Conservation (phyloP, 1,140 invertebrate genomes). For the Mya arenaria region DNA sequence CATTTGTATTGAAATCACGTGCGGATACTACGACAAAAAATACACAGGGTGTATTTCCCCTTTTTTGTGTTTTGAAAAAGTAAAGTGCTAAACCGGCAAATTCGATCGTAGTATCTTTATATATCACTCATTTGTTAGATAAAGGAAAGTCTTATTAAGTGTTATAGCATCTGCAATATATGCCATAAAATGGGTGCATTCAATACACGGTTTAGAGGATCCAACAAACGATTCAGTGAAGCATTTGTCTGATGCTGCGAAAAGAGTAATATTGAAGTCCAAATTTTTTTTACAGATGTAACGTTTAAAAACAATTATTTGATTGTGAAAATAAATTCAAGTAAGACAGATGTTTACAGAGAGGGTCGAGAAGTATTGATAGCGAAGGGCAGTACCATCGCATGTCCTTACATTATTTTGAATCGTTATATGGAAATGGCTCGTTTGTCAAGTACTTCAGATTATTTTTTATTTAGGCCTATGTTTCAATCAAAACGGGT, state of each 20-base stretch:
- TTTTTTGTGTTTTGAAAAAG: neutral
- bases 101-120: neutral
- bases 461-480: neutral
- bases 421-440: neutral
- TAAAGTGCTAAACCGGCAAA: neutral
- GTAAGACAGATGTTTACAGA: neutral
- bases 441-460: neutral
- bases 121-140: conserved; percentile 35
- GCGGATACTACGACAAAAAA: neutral
- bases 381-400: neutral
- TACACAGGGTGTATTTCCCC: neutral
- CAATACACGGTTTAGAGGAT: neutral
- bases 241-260: neutral
- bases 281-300: neutral
- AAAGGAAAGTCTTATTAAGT: neutral
- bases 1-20: neutral
- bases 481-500: neutral
- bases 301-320: neutral
- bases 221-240: neutral
- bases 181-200: conserved; percentile 41
- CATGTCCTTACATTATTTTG: neutral
- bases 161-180: conserved; percentile 17
- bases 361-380: neutral
- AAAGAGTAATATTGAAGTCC: neutral
- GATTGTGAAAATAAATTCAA: neutral